Evolutionary conservation across 23 tunicate genomes (phyloP).

Genomic region (Ciona savignyi): DNA sequence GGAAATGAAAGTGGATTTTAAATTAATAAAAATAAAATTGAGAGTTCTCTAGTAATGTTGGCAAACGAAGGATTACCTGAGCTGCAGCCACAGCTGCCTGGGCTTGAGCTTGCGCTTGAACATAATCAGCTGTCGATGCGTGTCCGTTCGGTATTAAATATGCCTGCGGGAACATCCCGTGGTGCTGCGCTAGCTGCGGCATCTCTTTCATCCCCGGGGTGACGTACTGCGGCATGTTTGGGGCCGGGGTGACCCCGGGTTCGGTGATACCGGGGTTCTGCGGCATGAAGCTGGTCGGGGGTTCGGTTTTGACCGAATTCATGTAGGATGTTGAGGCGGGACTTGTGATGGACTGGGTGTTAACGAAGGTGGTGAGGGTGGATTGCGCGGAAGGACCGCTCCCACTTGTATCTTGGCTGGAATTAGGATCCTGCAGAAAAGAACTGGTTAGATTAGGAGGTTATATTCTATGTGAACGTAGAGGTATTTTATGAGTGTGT

Average conservation of each 20-base stretch:
- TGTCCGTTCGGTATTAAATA: slow-evolving; percentile 80
- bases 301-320: not conserved
- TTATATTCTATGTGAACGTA: too few species aligned
- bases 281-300: slow-evolving; percentile 2
- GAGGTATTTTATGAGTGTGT: not conserved
- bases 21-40: too few species aligned
- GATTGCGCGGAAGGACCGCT: slow-evolving; percentile 1
- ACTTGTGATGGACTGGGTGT: slow-evolving; percentile 42
- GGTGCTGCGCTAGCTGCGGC: slow-evolving; percentile 36
- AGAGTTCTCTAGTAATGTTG: too few species aligned
- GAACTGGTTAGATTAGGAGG: not conserved
- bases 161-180: slow-evolving; percentile 91
- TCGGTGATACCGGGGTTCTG: slow-evolving; percentile 35
- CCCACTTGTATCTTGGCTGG: not conserved
- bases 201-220: slow-evolving; percentile 23
- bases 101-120: slow-evolving; percentile 39
- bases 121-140: slow-evolving; percentile 38
- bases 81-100: slow-evolving; percentile 23
- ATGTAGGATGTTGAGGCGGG: slow-evolving; percentile 18
- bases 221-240: slow-evolving; percentile 16
- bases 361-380: slow-evolving; percentile 43
- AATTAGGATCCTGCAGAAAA: not conserved
- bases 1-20: too few species aligned
- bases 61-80: slow-evolving; percentile 5
- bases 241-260: not conserved